Base-by-base conservation (phyloP, 1,140 invertebrate genomes). In the Bombus vancouverensis region DNA sequence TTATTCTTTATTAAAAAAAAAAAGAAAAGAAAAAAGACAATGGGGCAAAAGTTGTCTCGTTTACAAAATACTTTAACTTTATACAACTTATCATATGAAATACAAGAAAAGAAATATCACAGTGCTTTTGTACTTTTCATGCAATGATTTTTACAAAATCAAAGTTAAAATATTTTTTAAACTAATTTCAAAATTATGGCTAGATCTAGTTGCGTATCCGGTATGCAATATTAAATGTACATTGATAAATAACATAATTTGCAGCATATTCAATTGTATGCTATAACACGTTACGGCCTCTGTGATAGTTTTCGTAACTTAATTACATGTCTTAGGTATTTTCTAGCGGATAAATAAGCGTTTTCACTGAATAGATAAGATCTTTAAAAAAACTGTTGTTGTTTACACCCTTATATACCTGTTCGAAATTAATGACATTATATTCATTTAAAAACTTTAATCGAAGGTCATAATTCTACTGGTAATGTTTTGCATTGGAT, bases 401-500 rank as follows among this genome's bases (percentile, higher is more conserved):
- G 18, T 53, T 53, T 53, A 37, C 1, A 10, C 2, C 18, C 10
- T 68, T 34, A 10, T 34, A 68, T 68, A 22, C 15, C 3, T 32
- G 39, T 22, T 44, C 44, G 15, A 68, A 39, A 59, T 71, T 73
- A 62, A 81, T 34, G 47, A 22, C 5, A 3, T n/a, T 12, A 42
- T 8, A 62, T 34, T 8, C 53, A 18, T 59, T 39, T 44, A 47
- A 37, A 39, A 83, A 8, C 32, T 22, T 75, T 10, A 22, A 5
- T 74, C 65, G 10, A 13, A 34, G 66, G 13, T 82, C n/a, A 42
- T 82, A 66, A 66, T 82, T 75, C 32, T 82, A 25, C 42, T 32
- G 25, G 1, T 44, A n/a, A 76, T 32, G 34, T 77, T 74, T 62
- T 77, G 73, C 34, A 65, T 37, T 77, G 4, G 12, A 77, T 68